Evolutionary conservation across 2,113 vertebrate species (phyloP).

Genomic region (Sorex fumeus): DNA sequence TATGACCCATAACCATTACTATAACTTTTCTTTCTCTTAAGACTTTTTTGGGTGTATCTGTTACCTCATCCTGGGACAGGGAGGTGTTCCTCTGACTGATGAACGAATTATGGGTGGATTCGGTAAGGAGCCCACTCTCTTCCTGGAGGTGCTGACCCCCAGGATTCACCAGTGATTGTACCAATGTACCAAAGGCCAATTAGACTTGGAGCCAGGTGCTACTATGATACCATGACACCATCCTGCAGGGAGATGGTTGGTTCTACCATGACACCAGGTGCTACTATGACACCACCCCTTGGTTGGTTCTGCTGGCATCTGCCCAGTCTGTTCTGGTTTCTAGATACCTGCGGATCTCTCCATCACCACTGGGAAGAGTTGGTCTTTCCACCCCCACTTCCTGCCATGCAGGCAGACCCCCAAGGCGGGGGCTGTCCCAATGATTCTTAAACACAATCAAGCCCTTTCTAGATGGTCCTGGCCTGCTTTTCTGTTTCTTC

Average conservation of each 20-base stretch:
- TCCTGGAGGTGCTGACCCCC: background rate
- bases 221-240: background rate
- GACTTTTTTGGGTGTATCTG: background rate
- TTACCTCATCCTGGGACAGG: rapidly evolving
- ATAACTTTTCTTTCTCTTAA: background rate
- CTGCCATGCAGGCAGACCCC: constrained; percentile 41
- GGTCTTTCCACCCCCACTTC: background rate
- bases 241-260: background rate
- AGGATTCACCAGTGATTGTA: background rate
- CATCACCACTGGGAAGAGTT: background rate
- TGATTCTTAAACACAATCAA: constrained; percentile 61
- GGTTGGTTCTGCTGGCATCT: background rate
- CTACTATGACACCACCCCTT: background rate
- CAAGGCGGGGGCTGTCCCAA: constrained; percentile 45
- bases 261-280: background rate
- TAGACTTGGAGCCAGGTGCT: background rate
- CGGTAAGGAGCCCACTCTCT: background rate
- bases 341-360: background rate
- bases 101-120: rapidly evolving
- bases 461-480: constrained; percentile 52
- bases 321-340: background rate
- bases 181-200: background rate
- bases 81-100: background rate
- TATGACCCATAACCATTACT: background rate
- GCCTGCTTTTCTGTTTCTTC: constrained; percentile 8